These are phyloP conservation scores for Ianthella basta DNA, from an alignment of 37 sponge, comb jelly and placozoan genomes.

Conservation along the genomic window DNA sequence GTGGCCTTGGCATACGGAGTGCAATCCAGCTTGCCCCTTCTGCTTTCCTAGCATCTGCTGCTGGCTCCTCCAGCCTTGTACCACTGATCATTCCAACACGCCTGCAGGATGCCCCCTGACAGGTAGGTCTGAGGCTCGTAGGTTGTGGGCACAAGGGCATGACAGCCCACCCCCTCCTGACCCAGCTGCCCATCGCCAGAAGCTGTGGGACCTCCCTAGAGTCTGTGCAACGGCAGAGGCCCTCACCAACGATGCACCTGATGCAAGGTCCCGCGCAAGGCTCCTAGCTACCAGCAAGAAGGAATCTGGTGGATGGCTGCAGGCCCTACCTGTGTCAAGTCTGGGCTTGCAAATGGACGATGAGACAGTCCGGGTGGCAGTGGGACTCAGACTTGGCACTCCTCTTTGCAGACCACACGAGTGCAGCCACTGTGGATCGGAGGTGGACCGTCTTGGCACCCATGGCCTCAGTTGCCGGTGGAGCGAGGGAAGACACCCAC, in stretches of 20 bases:
- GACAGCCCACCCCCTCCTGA: not conserved
- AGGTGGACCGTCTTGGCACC: conserved; percentile 23
- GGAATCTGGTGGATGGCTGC: conserved; percentile 26
- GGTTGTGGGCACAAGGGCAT: conserved; percentile 23
- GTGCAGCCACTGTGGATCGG: conserved; percentile 40
- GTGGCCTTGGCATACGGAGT: conserved; percentile 51
- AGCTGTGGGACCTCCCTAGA: conserved; percentile 26
- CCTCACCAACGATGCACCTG: conserved; percentile 3
- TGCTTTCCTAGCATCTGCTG: conserved; percentile 47
- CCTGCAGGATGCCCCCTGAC: not conserved
- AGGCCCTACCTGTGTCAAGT: conserved; percentile 14
- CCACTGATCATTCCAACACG: conserved; percentile 14
- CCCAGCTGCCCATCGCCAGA: conserved; percentile 8
- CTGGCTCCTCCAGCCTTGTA: conserved; percentile 34
- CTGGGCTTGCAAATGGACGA: conserved; percentile 22
- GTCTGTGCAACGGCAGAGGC: not conserved
- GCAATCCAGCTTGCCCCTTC: conserved; percentile 46
- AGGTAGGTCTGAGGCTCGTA: not conserved
- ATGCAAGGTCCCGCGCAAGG: conserved; percentile 17
- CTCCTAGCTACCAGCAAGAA: conserved; percentile 5
- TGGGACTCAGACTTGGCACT: conserved; percentile 40
- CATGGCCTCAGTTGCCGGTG: conserved; percentile 30
- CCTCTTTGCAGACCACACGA: conserved; percentile 36
- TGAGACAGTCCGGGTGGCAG: conserved; percentile 30
- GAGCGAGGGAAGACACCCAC: conserved; percentile 24